Base-by-base conservation (phyloP, 2,113 vertebrate genomes). In the Thamnaconus septentrionalis region DNA sequence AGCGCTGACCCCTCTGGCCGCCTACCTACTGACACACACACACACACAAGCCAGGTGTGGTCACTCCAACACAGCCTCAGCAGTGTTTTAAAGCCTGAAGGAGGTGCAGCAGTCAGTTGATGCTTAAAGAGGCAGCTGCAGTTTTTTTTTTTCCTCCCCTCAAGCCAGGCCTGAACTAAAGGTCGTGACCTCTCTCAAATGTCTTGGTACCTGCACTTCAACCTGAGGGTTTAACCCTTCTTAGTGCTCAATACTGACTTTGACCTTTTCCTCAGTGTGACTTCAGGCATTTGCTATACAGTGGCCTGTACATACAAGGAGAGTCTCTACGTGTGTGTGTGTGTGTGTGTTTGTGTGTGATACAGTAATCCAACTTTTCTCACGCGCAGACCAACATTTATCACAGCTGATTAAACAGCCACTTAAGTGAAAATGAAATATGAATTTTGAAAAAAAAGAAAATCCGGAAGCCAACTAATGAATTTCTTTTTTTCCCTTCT, bases 221-320 rank as follows among this genome's bases (percentile, higher is more conserved):
- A 81, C 82, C 80, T 67, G 66, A 79, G 76, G 75, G 71, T 66
- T 87, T 84, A 80, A 86, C 85, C 85, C 82, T 75, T 57, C 71
- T 81, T 74, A 81, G 64, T 8, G 74, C 76, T 82, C 78, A 79
- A 76, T 73, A 80, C 75, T 9, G 41, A 52, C 8, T 59, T 73
- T 85, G 84, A 87, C 85, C 88, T 87, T 81, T 80, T 60, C 79
- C 18, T 31, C 18, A 31, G 18, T 31, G 18, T 31, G 18, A 31
- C 18, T 85, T 66, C 62, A 80, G 53, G 74, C 76, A 83, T 81
- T 85, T 74, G 82, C 81, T 82, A 70, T 74, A 31, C 18, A 73
- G 72, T 69, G 48, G 65, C 49, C 46, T 81, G 72, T 54, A 50
- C 57, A 61, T 67, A 73, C 11, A 3, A 71, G 53, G 41, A 57